Percentiles rank a stretch among this genome's conserved stretches.
These are phyloP conservation scores for Stomatorhinus walkeri DNA, from an alignment of 2,797 vertebrate species.

Conservation along the genomic window DNA sequence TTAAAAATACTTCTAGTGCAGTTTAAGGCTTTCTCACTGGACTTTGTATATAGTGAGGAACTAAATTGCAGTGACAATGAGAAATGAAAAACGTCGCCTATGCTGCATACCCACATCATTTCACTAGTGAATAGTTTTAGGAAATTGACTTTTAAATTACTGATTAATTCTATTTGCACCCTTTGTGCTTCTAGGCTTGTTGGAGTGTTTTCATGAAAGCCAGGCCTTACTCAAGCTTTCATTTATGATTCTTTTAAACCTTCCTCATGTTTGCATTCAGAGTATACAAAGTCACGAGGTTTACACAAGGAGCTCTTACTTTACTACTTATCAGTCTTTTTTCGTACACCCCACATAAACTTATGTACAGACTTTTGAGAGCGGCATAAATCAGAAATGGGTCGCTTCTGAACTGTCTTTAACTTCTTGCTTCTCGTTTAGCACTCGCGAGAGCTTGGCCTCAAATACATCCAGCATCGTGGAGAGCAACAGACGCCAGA, in stretches of 20 bases:
- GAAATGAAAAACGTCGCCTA: not conserved
- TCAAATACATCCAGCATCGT: constrained; percentile 99
- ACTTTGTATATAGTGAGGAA: not conserved
- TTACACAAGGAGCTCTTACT: not conserved
- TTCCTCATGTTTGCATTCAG: not conserved
- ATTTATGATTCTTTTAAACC: not conserved
- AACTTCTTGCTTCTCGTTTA: constrained; percentile 36
- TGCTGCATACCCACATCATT: not conserved
- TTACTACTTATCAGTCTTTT: not conserved
- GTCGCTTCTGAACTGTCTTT: not conserved
- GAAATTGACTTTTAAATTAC: not conserved
- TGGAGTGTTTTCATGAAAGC: not conserved
- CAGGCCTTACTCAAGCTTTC: not conserved
- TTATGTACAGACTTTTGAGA: not conserved
- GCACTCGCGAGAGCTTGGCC: constrained; percentile 97
- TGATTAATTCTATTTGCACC: not conserved
- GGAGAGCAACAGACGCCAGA: constrained; percentile 98
- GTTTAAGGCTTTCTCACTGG: not conserved
- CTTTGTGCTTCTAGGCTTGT: not conserved
- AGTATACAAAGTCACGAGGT: not conserved
- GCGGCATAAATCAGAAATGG: not conserved
- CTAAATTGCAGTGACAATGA: not conserved
- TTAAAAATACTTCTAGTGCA: not conserved
- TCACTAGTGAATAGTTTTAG: not conserved
- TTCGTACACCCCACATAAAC: not conserved